Percentiles rank a stretch among this genome's conserved stretches.
phyloP scores from a whole-genome alignment of 2,888 invertebrate species.

The Notodonta dromedarius region DNA sequence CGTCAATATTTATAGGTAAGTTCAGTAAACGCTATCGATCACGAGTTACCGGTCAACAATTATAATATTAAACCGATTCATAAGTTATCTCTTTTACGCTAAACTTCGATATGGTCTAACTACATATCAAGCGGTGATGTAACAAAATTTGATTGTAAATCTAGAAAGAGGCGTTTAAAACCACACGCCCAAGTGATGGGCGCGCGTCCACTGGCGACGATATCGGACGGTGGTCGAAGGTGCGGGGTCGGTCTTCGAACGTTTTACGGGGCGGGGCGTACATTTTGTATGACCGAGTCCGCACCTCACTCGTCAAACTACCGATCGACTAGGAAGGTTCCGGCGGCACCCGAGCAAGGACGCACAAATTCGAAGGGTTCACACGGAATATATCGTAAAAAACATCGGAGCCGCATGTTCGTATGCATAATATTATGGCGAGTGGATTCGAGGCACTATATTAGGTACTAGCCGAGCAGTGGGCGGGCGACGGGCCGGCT shows the following conservation, averaged over 20 bases:
- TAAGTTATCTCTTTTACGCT: slow-evolving; percentile 55
- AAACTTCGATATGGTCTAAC: slow-evolving; percentile 60
- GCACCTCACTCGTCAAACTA: not conserved
- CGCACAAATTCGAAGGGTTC: not conserved
- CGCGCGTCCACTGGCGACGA: slow-evolving; percentile 7
- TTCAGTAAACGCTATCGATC: slow-evolving; percentile 66
- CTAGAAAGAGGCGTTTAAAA: slow-evolving; percentile 44
- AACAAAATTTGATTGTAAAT: slow-evolving; percentile 51
- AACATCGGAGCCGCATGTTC: slow-evolving; percentile 37
- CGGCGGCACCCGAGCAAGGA: slow-evolving; percentile 8
- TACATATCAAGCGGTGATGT: slow-evolving; percentile 61
- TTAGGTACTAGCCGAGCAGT: slow-evolving; percentile 45
- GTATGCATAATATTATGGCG: slow-evolving; percentile 38
- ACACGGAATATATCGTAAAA: slow-evolving; percentile 27
- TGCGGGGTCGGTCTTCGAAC: too few species aligned
- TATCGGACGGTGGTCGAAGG: slow-evolving; percentile 9
- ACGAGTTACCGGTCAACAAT: slow-evolving; percentile 67
- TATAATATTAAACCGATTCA: slow-evolving; percentile 61
- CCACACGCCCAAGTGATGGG: slow-evolving; percentile 24
- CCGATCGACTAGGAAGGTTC: slow-evolving; percentile 2
- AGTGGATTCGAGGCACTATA: slow-evolving; percentile 58
- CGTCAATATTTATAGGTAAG: slow-evolving; percentile 56
- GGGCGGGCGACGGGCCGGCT: slow-evolving; percentile 70
- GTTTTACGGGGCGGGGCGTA: not conserved
- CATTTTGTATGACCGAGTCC: not conserved